Evolutionary conservation across 2,113 vertebrate genomes (phyloP).

Genomic region (Apteryx mantelli): DNA sequence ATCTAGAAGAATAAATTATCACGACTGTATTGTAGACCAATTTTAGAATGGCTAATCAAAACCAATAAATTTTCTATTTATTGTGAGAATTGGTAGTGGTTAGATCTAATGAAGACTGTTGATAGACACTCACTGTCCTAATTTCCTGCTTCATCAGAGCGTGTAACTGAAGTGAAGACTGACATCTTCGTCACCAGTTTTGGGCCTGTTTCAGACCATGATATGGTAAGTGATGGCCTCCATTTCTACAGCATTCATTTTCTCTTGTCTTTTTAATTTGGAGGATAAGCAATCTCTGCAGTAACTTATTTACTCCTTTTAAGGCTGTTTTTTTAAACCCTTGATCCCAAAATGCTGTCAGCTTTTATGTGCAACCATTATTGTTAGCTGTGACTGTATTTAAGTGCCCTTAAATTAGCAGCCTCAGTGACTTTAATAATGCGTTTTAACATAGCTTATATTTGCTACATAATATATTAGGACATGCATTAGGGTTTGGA

Average conservation of each 20-base stretch:
- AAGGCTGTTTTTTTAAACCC: neutral
- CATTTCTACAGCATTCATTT: constrained; percentile 25
- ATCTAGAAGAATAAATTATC: constrained; percentile 67
- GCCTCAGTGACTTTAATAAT: constrained; percentile 1
- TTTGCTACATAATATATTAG: constrained; percentile 35
- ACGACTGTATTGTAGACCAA: constrained; percentile 38
- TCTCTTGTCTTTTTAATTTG: constrained; percentile 21
- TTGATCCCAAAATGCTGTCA: neutral
- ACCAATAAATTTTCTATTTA: constrained; percentile 74
- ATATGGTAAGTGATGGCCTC: constrained; percentile 89
- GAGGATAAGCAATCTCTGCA: neutral
- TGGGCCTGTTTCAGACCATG: constrained; percentile 97
- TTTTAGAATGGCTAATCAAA: constrained; percentile 78
- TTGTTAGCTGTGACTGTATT: constrained; percentile 8
- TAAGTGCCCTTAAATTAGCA: constrained; percentile 34
- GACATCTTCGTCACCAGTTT: constrained; percentile 99
- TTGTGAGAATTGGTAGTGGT: constrained; percentile 76
- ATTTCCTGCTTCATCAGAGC: constrained; percentile 98
- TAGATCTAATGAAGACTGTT: constrained; percentile 80
- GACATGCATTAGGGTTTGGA: constrained; percentile 31
- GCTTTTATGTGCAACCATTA: neutral
- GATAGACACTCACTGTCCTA: constrained; percentile 86
- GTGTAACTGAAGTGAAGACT: constrained; percentile 99
- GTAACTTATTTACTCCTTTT: constrained; percentile 6
- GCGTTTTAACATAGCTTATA: constrained; percentile 35